phyloP scores from a whole-genome alignment of 2,113 vertebrate genomes.

The Microcebus lehilahytsara region DNA sequence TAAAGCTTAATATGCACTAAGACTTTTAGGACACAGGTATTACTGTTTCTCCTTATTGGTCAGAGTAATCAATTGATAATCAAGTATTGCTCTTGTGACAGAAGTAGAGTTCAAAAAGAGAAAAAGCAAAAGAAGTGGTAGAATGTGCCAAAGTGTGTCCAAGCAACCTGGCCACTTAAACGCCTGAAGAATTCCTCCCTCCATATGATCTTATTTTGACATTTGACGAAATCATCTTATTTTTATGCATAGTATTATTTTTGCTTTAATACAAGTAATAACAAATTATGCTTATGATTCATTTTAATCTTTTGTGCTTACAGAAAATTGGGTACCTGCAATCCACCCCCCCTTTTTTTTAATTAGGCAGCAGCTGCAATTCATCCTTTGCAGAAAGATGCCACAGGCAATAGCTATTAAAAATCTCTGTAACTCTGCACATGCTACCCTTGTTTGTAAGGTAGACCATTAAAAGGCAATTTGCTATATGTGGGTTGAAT shows the following conservation, averaged over 20 bases:
- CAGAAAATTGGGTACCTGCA: background rate
- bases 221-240: background rate
- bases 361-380: background rate
- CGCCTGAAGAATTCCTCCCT: background rate
- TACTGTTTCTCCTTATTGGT: background rate
- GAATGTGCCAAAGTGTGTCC: background rate
- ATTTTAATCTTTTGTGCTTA: background rate
- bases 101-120: background rate
- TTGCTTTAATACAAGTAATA: background rate
- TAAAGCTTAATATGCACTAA: background rate
- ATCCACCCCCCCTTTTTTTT: background rate
- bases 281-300: background rate
- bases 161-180: background rate
- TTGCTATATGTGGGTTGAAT: constrained; percentile 25
- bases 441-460: background rate
- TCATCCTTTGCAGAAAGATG: constrained; percentile 16
- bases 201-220: background rate
- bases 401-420: constrained; percentile 50
- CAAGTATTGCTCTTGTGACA: background rate
- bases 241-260: background rate
- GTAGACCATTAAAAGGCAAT: constrained; percentile 35
- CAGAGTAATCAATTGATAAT: background rate
- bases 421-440: background rate
- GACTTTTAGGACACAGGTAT: background rate
- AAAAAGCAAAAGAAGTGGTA: background rate